Base-by-base conservation (phyloP, 2,113 vertebrate genomes). In the Phycodurus eques region DNA sequence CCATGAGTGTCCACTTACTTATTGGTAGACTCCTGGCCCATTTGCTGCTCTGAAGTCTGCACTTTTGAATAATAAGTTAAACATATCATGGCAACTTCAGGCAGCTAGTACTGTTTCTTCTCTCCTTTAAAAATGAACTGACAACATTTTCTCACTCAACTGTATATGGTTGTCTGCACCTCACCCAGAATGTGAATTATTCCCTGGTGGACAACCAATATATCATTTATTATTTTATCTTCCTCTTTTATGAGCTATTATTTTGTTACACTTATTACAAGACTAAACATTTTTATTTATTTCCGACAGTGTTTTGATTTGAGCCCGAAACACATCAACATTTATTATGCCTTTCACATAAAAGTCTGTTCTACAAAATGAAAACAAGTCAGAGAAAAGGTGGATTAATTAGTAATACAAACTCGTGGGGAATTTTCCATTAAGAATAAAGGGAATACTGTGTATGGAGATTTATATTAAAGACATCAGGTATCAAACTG, bases 301-400 rank as follows among this genome's bases (percentile, higher is more conserved):
- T 72, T 56, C 53, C 42, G 11, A 62, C 43, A 60, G 8, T 53
- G 13, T 73, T 57, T 46, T 67, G 15, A 67, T 75, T 75, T 72
- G 68, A 43, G 71, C 67, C 54, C 56, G 33, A 19, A 53, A 22
- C 19, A 35, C 31, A 17, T 70, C 73, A 56, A 56, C 53, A 56
- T 56, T n/a, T 56, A 10, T 56, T 10, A 56, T n/a, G 19, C 6
- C 53, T 56, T 22, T 56, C 20, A 22, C 53, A 20, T 56, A 56
- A 56, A 51, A 56, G 2, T 20, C 53, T 22, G 20, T 10, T 9
- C 49, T 51, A 19, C 15, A 51, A 51, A 51, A 51, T 51, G 49
- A 51, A 51, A 51, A 51, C 47, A 49, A 49, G 14, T 49, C 4
- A 15, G 47, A 49, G 14, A 49, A 49, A 49, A 4, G 14, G 13